These are phyloP conservation scores for Leucophenga montana DNA, from an alignment of 2,888 invertebrate species.

Conservation along the genomic window DNA sequence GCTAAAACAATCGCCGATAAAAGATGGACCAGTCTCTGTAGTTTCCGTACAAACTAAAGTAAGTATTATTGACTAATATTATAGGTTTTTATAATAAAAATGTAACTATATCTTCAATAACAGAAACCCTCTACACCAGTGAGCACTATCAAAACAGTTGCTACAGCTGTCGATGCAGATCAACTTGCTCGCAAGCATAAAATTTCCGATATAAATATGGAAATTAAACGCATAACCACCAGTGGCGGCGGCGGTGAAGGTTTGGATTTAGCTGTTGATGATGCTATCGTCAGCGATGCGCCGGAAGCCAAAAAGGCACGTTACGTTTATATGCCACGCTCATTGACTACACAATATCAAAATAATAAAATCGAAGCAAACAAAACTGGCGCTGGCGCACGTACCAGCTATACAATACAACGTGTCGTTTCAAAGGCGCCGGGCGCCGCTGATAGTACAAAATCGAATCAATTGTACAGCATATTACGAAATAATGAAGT, in stretches of 20 bases:
- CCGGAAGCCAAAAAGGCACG: constrained; percentile 59
- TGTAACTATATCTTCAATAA: background rate
- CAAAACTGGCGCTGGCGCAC: constrained; percentile 24
- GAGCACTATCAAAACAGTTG: constrained; percentile 23
- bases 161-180: constrained; percentile 35
- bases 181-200: constrained; percentile 58
- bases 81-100: constrained; percentile 43
- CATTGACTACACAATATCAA: constrained; percentile 30
- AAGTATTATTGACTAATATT: constrained; percentile 20
- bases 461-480: constrained; percentile 42
- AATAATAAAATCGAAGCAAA: constrained; percentile 23
- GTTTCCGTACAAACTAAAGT: constrained; percentile 58
- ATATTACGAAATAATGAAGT: constrained; percentile 38
- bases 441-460: constrained; percentile 9
- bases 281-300: constrained; percentile 1
- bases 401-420: constrained; percentile 35
- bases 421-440: constrained; percentile 34
- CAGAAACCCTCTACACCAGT: constrained; percentile 12
- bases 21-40: constrained; percentile 47
- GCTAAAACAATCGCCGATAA: constrained; percentile 58
- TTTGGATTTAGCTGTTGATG: background rate
- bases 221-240: constrained; percentile 57
- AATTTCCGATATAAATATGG: constrained; percentile 64
- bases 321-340: constrained; percentile 59
- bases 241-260: constrained; percentile 39